Conservation (phyloP, 2,797 vertebrate genomes). For the Hapalemur alaotrensis region DNA sequence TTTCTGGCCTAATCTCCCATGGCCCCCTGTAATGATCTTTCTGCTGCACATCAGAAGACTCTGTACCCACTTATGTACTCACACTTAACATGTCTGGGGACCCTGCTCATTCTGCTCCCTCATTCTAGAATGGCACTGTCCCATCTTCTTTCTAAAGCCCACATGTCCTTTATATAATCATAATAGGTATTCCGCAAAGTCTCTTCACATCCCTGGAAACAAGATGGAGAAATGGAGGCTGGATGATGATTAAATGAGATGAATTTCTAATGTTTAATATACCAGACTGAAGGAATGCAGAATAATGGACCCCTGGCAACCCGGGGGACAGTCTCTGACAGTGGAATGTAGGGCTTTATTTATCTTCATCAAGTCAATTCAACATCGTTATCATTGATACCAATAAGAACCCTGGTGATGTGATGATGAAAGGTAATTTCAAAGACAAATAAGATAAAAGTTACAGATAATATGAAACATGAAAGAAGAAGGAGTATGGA, state of each 20-base stretch:
- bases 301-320: background rate
- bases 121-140: background rate
- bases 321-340: background rate
- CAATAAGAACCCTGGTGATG: background rate
- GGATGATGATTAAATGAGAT: background rate
- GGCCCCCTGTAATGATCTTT: background rate
- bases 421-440: background rate
- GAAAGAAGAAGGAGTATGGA: constrained; percentile 7
- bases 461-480: constrained; percentile 10
- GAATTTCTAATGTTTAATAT: background rate
- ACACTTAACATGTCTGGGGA: background rate
- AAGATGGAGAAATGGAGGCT: background rate
- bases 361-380: constrained; percentile 15
- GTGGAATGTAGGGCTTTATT: background rate
- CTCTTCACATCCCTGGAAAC: background rate
- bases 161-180: background rate
- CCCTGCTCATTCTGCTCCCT: background rate
- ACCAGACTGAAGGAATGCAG: background rate
- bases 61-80: background rate
- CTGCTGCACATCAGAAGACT: background rate
- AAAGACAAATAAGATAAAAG: background rate
- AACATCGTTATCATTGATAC: background rate
- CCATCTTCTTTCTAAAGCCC: background rate
- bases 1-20: background rate
- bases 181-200: background rate